A percentile compares a stretch with the other conserved stretches of the same genome.
Conservation (phyloP, 2,888 invertebrate species). For the Athetis lepigone region DNA sequence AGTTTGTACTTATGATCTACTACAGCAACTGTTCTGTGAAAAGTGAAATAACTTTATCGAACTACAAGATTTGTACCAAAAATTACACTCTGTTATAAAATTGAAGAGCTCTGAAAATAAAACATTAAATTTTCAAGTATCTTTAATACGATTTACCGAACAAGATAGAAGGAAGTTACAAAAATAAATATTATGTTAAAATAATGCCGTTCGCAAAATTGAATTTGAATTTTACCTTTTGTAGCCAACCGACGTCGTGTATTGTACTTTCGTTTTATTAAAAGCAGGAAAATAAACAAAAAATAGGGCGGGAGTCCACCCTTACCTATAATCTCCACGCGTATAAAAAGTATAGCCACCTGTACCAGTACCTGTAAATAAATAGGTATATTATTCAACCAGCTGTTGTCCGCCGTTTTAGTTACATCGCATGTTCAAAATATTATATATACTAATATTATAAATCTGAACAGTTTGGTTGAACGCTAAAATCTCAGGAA, state of each 20-base stretch:
- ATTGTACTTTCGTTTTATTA: conserved; percentile 81
- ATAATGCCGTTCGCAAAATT: conserved; percentile 72
- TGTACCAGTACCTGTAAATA: conserved; percentile 7
- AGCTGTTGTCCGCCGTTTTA: not conserved
- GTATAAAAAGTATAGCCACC: conserved; percentile 15
- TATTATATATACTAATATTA: too few species aligned
- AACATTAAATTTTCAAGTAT: conserved; percentile 49
- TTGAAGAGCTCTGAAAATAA: not conserved
- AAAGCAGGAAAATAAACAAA: conserved; percentile 79
- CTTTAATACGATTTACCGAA: conserved; percentile 64
- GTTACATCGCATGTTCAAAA: too few species aligned
- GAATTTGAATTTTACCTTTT: conserved; percentile 79
- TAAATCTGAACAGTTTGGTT: too few species aligned
- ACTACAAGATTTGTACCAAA: not conserved
- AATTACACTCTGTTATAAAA: not conserved
- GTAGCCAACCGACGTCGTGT: conserved; percentile 69
- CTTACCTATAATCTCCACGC: conserved; percentile 36
- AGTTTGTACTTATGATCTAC: too few species aligned
- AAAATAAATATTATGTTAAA: conserved; percentile 71
- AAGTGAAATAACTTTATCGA: not conserved
- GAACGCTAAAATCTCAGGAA: too few species aligned
- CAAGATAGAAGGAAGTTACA: conserved; percentile 48
- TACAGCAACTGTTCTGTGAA: not conserved
- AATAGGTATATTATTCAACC: not conserved
- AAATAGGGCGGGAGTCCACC: conserved; percentile 59